Evolutionary conservation across 1,140 invertebrate species (phyloP).

Genomic region (Drosophila melanica): DNA sequence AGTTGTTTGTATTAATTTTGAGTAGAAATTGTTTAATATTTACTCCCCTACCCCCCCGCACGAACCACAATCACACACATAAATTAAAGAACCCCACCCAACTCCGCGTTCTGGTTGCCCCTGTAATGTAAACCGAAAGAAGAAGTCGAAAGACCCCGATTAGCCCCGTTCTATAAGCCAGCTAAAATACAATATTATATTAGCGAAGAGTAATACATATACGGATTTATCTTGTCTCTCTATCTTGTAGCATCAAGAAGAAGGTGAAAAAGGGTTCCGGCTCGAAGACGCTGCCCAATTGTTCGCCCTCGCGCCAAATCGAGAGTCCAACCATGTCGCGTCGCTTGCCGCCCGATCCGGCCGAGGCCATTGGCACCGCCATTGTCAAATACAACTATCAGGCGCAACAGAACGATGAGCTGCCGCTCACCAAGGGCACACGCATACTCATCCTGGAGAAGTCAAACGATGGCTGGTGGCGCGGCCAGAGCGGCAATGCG

Average conservation of each 20-base stretch:
- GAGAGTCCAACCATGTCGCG: slow-evolving; percentile 91
- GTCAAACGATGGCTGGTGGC: slow-evolving; percentile 99
- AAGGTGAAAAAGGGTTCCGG: slow-evolving; percentile 94
- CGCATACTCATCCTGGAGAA: slow-evolving; percentile 98
- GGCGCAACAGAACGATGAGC: slow-evolving; percentile 98
- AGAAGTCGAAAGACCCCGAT: background rate
- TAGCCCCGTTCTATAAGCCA: no score
- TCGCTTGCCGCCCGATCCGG: slow-evolving; percentile 91
- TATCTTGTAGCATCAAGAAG: slow-evolving; percentile 92
- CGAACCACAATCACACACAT: slow-evolving; percentile 12
- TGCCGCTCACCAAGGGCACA: slow-evolving; percentile 95
- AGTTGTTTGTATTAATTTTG: slow-evolving; percentile 30
- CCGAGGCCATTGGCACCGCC: slow-evolving; percentile 94
- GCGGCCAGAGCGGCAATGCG: slow-evolving; percentile 93
- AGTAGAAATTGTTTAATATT: slow-evolving; percentile 27
- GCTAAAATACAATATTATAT: background rate
- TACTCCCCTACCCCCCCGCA: background rate
- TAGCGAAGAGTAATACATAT: background rate
- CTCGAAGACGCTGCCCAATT: slow-evolving; percentile 93
- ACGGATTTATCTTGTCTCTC: background rate
- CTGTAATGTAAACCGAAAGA: slow-evolving; percentile 4
- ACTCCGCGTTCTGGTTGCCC: background rate
- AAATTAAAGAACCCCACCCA: background rate
- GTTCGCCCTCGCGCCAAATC: slow-evolving; percentile 91
- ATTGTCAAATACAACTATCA: slow-evolving; percentile 99